Base-by-base conservation (phyloP, 92 coral and sea anemone species). In the Blastomussa wellsi region DNA sequence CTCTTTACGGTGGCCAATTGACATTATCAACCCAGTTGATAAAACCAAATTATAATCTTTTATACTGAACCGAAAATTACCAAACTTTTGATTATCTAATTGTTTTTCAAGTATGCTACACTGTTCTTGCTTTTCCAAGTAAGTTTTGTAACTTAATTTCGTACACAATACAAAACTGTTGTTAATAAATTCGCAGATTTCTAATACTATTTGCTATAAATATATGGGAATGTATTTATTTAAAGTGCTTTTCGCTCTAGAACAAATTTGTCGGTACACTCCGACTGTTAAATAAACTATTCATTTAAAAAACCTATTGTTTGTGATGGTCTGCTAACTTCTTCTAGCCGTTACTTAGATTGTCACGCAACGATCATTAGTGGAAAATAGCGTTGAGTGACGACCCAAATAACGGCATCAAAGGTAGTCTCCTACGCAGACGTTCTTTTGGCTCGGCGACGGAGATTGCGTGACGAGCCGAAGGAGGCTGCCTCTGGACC, bases 141-240 rank as follows among this genome's bases (percentile, higher is more conserved):
- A 26, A 28, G 67, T 57, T 52, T 52, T 33, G 26, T 79, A 80
- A 80, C 55, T 81, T 70, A 69, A 36, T 52, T 69, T 69, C 69
- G 53, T 81, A 52, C 85, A 49, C 31, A 66, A 36, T 70, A 70
- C 85, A 67, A 68, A 49, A 13, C 65, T 57, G 76, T 28, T 71
- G 85, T 81, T 81, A 81, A 48, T 69, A 52, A 81, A 71, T 80
- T n/a, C 48, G 15, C 35, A 80, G 85, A 81, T 81, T 67, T 80
- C 13, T 65, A 49, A 71, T 35, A 72, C 77, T 52, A 68, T 80
- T 80, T 80, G 76, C 47, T 80, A 80, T 44, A 35, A 80, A 80
- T 80, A 67, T 66, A 49, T 26, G 31, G 75, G 44, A 68, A 29
- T 47, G 33, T 69, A 69, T 69, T 81, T 79, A 79, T 79, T 79